A percentile compares a stretch with the other conserved stretches of the same genome.
phyloP scores from a whole-genome alignment of 2,888 invertebrate species.

The Cerastis rubricosa region DNA sequence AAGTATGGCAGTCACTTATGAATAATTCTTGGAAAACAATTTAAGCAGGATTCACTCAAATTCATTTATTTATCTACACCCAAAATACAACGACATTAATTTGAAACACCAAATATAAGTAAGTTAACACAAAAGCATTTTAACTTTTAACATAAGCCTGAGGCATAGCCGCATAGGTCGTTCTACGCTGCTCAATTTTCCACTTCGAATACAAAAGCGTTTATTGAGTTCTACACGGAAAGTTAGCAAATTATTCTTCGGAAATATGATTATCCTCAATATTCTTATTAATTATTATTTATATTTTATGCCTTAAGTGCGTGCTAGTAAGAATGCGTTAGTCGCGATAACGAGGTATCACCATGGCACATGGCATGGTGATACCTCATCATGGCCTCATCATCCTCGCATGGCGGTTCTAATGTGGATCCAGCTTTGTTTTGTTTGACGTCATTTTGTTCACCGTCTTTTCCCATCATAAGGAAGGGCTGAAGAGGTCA shows the following conservation, averaged over 20 bases:
- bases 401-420: no score
- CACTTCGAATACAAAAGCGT: not conserved
- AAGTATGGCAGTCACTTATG: not conserved
- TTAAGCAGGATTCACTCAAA: not conserved
- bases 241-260: not conserved
- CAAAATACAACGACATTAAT: no score
- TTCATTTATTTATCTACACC: not conserved
- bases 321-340: not conserved
- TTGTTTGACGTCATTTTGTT: constrained; percentile 15
- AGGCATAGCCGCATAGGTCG: not conserved
- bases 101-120: not conserved
- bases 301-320: not conserved
- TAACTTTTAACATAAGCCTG: not conserved
- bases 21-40: not conserved
- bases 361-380: no score
- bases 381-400: no score
- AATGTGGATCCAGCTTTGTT: not conserved
- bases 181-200: not conserved
- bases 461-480: constrained; percentile 18
- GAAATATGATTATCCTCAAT: not conserved
- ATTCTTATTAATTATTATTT: not conserved
- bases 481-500: constrained; percentile 68
- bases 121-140: not conserved
- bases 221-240: not conserved
- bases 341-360: no score